Conservation (phyloP, 2,888 invertebrate genomes). For the Tiphia femorata region DNA sequence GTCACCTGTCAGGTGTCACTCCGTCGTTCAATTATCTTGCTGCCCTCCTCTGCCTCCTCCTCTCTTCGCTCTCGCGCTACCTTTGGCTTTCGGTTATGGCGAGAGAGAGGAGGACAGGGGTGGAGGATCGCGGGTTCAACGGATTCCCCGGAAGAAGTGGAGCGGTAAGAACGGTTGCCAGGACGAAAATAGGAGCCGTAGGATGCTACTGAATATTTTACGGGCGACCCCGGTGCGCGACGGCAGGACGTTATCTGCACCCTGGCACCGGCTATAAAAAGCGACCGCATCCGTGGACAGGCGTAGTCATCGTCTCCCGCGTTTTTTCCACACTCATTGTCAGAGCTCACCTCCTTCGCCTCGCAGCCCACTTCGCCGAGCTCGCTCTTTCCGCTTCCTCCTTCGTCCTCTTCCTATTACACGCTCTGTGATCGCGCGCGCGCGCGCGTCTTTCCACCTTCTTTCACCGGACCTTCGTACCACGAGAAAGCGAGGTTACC, state of each 20-base stretch:
- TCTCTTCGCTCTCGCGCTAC: not conserved
- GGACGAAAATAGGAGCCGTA: constrained; percentile 42
- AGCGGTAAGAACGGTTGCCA: constrained; percentile 22
- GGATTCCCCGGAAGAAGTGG: constrained; percentile 35
- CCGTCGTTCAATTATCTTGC: constrained; percentile 39
- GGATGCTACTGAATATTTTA: constrained; percentile 47
- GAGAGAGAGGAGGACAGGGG: not conserved
- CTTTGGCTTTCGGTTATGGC: not conserved
- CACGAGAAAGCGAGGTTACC: too few relatives aligned
- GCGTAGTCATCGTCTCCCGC: constrained; percentile 10
- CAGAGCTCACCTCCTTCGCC: too few relatives aligned
- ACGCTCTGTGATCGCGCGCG: too few relatives aligned
- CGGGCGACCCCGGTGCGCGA: constrained; percentile 20
- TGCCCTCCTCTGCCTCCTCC: too few relatives aligned
- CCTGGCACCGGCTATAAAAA: constrained; percentile 35
- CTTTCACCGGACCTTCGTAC: too few relatives aligned
- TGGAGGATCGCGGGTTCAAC: constrained; percentile 24
- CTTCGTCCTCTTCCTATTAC: too few relatives aligned
- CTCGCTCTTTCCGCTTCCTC: constrained; percentile 5
- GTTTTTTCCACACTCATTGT: not conserved
- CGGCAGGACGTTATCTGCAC: constrained; percentile 32
- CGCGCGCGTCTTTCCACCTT: too few relatives aligned
- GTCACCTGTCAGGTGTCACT: constrained; percentile 44
- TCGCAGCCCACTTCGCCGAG: too few relatives aligned
- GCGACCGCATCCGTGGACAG: constrained; percentile 19